phyloP scores from a whole-genome alignment of 2,797 vertebrate genomes.

The Brotula barbata region DNA sequence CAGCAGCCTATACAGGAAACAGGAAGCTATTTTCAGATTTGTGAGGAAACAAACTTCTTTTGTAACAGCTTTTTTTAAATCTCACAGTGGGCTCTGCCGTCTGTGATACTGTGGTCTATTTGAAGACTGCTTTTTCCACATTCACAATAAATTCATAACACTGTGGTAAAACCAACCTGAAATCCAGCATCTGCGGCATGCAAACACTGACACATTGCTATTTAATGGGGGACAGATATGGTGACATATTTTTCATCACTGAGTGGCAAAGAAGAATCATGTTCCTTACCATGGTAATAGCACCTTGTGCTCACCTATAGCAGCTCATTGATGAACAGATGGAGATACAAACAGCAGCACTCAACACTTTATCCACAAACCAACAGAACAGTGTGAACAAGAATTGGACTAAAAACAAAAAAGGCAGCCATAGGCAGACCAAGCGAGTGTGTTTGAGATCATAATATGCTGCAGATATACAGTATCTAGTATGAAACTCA shows the following conservation, averaged over 20 bases:
- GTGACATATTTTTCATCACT: not conserved
- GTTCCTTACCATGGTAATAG: constrained; percentile 7
- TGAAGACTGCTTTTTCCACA: constrained; percentile 17
- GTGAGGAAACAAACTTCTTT: constrained; percentile 52
- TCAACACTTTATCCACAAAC: not conserved
- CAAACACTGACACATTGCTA: not conserved
- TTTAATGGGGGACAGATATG: not conserved
- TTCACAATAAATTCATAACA: not conserved
- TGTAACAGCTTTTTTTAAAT: constrained; percentile 42
- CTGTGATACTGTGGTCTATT: constrained; percentile 30
- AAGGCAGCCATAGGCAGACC: no score
- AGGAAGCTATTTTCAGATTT: constrained; percentile 75
- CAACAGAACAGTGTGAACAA: not conserved
- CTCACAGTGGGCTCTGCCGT: constrained; percentile 10
- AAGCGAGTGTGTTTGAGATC: no score
- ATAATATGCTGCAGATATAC: no score
- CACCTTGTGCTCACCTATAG: not conserved
- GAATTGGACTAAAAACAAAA: not conserved
- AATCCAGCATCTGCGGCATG: not conserved
- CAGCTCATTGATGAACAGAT: not conserved
- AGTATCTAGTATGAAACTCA: no score
- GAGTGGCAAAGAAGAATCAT: not conserved
- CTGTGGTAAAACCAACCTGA: not conserved
- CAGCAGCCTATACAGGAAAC: constrained; percentile 73
- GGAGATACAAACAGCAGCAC: not conserved